phyloP scores from a whole-genome alignment of 2,888 invertebrate species.

The Axea sp. region DNA sequence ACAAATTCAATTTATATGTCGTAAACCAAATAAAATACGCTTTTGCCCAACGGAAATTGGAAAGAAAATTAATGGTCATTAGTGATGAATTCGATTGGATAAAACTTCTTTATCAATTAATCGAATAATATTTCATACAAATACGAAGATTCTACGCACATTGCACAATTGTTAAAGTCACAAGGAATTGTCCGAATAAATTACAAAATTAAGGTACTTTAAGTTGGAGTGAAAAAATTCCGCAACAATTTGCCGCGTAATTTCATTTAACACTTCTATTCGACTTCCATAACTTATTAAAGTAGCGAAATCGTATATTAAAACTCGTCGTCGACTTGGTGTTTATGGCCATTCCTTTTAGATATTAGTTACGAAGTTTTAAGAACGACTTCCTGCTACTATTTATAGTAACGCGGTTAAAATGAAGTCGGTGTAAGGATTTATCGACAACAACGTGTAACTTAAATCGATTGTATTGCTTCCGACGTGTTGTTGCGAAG shows the following conservation, averaged over 20 bases:
- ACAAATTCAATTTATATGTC: too few relatives aligned
- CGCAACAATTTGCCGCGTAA: neutral
- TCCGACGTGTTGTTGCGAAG: conserved; percentile 16
- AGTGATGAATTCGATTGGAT: too few relatives aligned
- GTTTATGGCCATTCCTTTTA: conserved; percentile 34
- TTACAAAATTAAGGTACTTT: too few relatives aligned
- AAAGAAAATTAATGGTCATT: too few relatives aligned
- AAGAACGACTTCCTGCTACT: conserved; percentile 39
- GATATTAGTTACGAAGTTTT: conserved; percentile 35
- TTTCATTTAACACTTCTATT: conserved; percentile 12
- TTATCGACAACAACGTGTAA: conserved; percentile 43
- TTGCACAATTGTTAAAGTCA: too few relatives aligned
- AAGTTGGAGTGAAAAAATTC: too few relatives aligned
- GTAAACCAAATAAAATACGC: too few relatives aligned
- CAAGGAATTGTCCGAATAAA: too few relatives aligned
- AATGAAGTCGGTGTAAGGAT: conserved; percentile 20
- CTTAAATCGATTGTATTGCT: conserved; percentile 27
- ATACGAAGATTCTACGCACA: too few relatives aligned
- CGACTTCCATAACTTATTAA: conserved; percentile 30
- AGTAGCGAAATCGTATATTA: conserved; percentile 33
- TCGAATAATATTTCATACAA: too few relatives aligned
- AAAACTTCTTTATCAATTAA: too few relatives aligned
- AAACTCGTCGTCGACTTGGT: conserved; percentile 17
- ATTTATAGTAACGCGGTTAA: conserved; percentile 37
- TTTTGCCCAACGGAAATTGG: too few relatives aligned